Conservation (phyloP, 2,113 vertebrate genomes). For the Centropus bengalensis region DNA sequence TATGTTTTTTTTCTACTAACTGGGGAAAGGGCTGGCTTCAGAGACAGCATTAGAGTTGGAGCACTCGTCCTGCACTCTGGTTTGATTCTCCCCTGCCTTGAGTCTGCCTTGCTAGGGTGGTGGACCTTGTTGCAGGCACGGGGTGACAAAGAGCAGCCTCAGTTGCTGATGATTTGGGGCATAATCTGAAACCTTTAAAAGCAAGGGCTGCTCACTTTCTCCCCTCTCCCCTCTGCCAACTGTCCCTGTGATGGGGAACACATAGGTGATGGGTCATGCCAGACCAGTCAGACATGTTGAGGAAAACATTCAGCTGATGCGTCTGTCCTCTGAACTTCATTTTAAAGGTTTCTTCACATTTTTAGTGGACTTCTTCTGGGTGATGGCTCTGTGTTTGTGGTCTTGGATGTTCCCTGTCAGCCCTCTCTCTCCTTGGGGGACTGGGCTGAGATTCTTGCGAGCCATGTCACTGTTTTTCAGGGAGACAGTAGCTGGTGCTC, state of each 20-base stretch:
- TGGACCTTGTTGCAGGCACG: accelerated
- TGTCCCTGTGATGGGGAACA: accelerated
- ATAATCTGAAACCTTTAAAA: not conserved
- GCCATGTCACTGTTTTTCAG: not conserved
- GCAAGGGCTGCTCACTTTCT: not conserved
- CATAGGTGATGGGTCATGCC: accelerated
- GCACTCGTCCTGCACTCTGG: not conserved
- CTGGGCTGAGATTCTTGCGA: not conserved
- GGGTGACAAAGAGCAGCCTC: not conserved
- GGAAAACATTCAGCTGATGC: accelerated
- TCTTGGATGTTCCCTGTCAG: not conserved
- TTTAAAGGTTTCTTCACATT: not conserved
- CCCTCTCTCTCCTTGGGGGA: accelerated
- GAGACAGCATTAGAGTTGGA: not conserved
- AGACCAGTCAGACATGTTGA: accelerated
- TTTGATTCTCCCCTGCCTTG: not conserved
- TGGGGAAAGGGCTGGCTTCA: not conserved
- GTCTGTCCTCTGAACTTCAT: not conserved
- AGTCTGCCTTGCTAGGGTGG: not conserved
- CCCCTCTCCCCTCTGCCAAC: accelerated
- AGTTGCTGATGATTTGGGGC: not conserved
- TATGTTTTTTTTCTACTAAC: not conserved
- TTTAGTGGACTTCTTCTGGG: not conserved
- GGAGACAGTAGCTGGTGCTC: accelerated
- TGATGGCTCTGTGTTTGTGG: not conserved